These are phyloP conservation scores for Plagodis dolabraria DNA, from an alignment of 2,888 invertebrate genomes.

Conservation along the genomic window DNA sequence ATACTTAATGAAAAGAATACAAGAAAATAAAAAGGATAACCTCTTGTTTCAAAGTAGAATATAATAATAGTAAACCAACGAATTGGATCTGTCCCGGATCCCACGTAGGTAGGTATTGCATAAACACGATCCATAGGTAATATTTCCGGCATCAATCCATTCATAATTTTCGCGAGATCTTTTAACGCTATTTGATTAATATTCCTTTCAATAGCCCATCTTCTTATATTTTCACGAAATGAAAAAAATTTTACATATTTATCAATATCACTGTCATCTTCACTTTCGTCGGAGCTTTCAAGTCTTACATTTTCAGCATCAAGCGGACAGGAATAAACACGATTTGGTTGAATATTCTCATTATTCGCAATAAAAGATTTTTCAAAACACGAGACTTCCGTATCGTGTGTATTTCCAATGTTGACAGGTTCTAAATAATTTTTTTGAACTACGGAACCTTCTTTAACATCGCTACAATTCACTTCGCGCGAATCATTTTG, in stretches of 20 bases:
- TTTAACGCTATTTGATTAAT: slow-evolving; percentile 15
- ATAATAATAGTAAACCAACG: too few species aligned
- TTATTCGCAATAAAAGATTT: not conserved
- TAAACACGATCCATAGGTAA: too few species aligned
- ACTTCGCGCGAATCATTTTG: not conserved
- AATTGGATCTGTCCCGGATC: too few species aligned
- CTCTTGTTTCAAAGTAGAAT: too few species aligned
- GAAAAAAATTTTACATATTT: too few species aligned
- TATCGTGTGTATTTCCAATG: not conserved
- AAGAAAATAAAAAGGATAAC: too few species aligned
- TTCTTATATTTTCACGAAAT: slow-evolving; percentile 9
- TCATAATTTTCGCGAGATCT: slow-evolving; percentile 15
- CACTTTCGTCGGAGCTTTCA: not conserved
- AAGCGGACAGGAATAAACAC: not conserved
- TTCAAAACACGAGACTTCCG: not conserved
- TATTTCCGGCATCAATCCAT: slow-evolving; percentile 6
- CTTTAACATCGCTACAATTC: too few species aligned
- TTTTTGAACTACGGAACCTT: too few species aligned
- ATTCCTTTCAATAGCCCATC: slow-evolving; percentile 19
- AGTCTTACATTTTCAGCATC: not conserved
- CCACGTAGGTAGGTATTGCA: too few species aligned
- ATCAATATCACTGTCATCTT: not conserved
- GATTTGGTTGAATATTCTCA: not conserved
- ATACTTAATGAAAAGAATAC: too few species aligned
- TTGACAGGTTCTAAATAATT: too few species aligned